Evolutionary conservation across 2,113 vertebrate species (phyloP), one percentile per base, ranked within the genome.

Genomic region (Phalacrocorax aristotelis): DNA sequence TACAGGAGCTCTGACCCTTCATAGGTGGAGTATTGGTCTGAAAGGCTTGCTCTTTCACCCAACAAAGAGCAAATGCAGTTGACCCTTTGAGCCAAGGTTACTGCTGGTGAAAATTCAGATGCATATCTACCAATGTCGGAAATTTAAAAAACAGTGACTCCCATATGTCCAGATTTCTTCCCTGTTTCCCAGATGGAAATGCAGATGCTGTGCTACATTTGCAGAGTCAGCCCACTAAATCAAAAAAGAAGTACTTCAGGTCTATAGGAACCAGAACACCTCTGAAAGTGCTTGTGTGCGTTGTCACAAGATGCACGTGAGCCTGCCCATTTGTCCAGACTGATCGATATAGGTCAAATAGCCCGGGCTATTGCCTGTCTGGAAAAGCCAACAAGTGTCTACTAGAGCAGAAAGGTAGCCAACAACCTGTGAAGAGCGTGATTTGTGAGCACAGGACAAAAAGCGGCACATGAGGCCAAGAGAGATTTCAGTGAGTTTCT

Each of bases 91-190:
- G 38, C 58, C 74, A 29, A 72, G 70, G 32, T 30, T 48, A 34
- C 13, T 15, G 9, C 65, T 49, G 70, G 11, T 85, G 75, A 69
- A 85, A 85, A 61, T 83, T 84, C 61, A 72, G 77, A 57, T 71
- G 55, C 21, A 13, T 68, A 61, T 85, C 91, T 62, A 60, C 79
- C 94, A 94, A 1, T 26, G 58, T 25, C 26, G 13, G 61, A 76
- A 62, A 46, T 61, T 36, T 72, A 76, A 90, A 87, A 68, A 80
- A 14, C 49, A 85, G 44, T 80, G 93, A 90, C 84, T 91, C 32
- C 91, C 93, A 83, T 93, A 91, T 58, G 70, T 90, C 93, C 95
- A 93, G 87, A 96, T 96, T 94, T 85, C 84, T 51, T 82, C 54
- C 65, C 48, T 15, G 9, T 42, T 87, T 90, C 65, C 78, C 96